Percentiles rank a stretch among this genome's conserved stretches.
These are phyloP conservation scores for Drosophila pegasa DNA, from an alignment of 2,888 invertebrate species.

Conservation along the genomic window DNA sequence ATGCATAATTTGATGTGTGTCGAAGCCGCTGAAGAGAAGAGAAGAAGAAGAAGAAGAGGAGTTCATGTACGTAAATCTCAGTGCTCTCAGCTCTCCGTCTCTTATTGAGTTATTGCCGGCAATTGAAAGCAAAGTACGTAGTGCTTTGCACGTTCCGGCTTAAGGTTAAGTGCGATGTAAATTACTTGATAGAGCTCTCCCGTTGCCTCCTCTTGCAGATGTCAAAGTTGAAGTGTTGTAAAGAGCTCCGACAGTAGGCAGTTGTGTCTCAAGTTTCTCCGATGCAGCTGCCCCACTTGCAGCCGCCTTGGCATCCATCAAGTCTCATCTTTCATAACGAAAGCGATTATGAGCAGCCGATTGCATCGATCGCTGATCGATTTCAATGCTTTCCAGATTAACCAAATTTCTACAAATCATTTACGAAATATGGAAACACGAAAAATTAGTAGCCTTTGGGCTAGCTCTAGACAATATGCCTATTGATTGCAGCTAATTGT, in stretches of 20 bases:
- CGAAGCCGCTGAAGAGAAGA: slow-evolving; percentile 58
- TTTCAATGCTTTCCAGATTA: slow-evolving; percentile 55
- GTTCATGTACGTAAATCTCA: slow-evolving; percentile 40
- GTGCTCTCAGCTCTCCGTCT: slow-evolving; percentile 10
- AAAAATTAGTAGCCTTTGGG: slow-evolving; percentile 33
- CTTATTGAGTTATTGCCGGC: slow-evolving; percentile 79
- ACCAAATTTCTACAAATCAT: slow-evolving; percentile 32
- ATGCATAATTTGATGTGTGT: slow-evolving; percentile 78
- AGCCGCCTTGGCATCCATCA: slow-evolving; percentile 25
- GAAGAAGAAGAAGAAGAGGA: no score
- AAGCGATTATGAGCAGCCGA: slow-evolving; percentile 25
- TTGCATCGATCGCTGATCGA: slow-evolving; percentile 33
- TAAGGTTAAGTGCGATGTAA: slow-evolving; percentile 65
- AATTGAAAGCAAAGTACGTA: slow-evolving; percentile 57
- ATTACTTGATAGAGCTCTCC: slow-evolving; percentile 17
- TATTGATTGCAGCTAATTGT: slow-evolving; percentile 78
- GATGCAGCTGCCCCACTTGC: slow-evolving; percentile 22
- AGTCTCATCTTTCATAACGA: slow-evolving; percentile 44
- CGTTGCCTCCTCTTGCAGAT: not conserved
- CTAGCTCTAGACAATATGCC: slow-evolving; percentile 67
- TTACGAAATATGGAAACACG: slow-evolving; percentile 9
- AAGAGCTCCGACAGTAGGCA: not conserved
- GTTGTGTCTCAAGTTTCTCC: slow-evolving; percentile 9
- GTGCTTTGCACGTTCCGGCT: slow-evolving; percentile 65
- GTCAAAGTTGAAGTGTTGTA: slow-evolving; percentile 21